Base-by-base conservation (phyloP, 2,797 vertebrate genomes). In the Gallinago nigripennis region DNA sequence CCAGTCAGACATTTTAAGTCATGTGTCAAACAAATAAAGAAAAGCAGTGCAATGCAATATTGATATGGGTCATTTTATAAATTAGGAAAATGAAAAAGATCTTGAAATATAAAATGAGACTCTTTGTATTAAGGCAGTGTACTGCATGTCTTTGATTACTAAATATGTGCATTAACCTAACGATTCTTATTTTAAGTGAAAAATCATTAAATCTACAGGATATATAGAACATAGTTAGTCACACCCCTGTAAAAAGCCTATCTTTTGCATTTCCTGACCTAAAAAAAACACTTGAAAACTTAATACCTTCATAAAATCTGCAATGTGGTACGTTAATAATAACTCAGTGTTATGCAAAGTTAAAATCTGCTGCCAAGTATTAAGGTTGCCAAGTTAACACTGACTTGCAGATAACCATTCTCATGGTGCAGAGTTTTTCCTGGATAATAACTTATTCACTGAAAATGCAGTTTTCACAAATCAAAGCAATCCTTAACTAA, bases 391-490 rank as follows among this genome's bases (percentile, higher is more conserved):
- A 92, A 65, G 65, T 83, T 71, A 88, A 86, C 33, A 46, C 2
- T 78, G 48, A 70, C 88, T 91, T 87, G 82, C 57, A 81, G 71
- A 75, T 88, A 89, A 87, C 60, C 56, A 41, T 64, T 88, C 46
- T 72, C 31, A 78, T 2, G 1, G 56, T 50, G 50, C 45, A 85
- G 48, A 81, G 16, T 70, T 88, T 81, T 81, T 91, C 33, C 69
- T 83, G 30, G 63, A 54, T 48, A 69, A 76, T 33, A 88, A 92
- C 3, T 6, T 71, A 54, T 5, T 75, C 76, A 46, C 69, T 5
- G 2, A 78, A 94, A 94, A 83, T 35, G 27, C 28, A 75, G 31
- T 81, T 95, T 88, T 85, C 79, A 86, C 83, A 88, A 92, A 91
- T 90, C 91, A 88, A 94, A 95, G 53, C 41, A 86, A 71, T 65